Evolutionary conservation across 2,113 vertebrate species (phyloP), one percentile per base, ranked within the genome.

Genomic region (Forbesichthys agassizii): DNA sequence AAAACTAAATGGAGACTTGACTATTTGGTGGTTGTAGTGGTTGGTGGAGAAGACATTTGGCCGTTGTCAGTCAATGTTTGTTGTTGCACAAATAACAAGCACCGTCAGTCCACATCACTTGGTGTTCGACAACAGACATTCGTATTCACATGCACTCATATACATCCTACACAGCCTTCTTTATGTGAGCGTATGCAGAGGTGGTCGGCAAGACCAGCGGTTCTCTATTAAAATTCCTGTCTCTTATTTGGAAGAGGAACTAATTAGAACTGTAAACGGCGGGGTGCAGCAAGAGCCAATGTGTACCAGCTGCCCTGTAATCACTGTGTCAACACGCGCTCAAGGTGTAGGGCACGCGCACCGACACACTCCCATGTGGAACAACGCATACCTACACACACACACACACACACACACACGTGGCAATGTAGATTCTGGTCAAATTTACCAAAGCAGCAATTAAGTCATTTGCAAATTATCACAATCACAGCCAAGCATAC

Each of bases 211-310:
- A 59, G 85, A 68, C 75, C 89, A 90, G 85, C 79, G 85, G 83
- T 86, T 90, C 81, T 84, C 88, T 82, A 87, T 90, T 91, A 89
- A 89, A 91, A 89, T 90, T 88, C 88, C 81, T 88, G 71, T 48
- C 79, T 88, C 89, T 89, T 88, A 92, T 88, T 91, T 88, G 84
- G 74, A 75, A 81, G 84, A 88, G 88, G 89, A 90, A 90, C 85
- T 90, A 86, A 91, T 90, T 91, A 90, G 84, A 88, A 88, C 86
- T 87, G 88, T 91, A 90, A 90, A 89, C 86, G 87, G 82, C 84
- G 86, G 86, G 87, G 75, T 84, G 85, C 83, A 85, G 69, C 62
- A 61, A 82, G 71, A 77, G 75, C 79, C 87, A 89, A 90, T 91
- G 78, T 84, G 85, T 77, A 91, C 84, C 88, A 88, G 85, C 86